Percentiles rank a stretch among this genome's conserved stretches.
Conservation (phyloP, 1,140 invertebrate genomes). For the Zaprionus ghesquierei region DNA sequence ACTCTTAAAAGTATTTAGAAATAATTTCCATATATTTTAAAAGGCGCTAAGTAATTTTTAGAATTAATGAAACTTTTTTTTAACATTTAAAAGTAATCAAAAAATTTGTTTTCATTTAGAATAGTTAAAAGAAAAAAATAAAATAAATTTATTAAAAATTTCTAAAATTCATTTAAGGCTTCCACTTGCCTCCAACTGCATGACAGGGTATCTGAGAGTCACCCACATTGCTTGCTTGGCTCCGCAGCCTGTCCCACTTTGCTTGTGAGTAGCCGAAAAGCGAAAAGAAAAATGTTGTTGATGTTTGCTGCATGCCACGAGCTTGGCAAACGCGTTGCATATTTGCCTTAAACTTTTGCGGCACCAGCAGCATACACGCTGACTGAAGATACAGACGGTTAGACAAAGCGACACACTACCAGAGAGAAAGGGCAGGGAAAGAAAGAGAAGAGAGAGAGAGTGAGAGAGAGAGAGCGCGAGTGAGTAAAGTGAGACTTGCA, state of each 20-base stretch:
- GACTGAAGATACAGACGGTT: constrained; percentile 15
- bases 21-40: not conserved
- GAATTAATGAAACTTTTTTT: too few relatives aligned
- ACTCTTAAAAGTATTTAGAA: not conserved
- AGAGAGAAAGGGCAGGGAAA: constrained; percentile 23
- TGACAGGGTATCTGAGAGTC: constrained; percentile 24
- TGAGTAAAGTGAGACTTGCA: constrained; percentile 8
- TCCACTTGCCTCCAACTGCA: not conserved
- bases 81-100: too few relatives aligned
- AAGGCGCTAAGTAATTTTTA: too few relatives aligned
- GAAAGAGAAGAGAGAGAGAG: not conserved
- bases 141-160: not conserved
- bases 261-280: constrained; percentile 2
- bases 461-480: not conserved
- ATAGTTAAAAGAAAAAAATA: too few relatives aligned
- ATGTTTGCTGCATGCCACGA: constrained; percentile 72
- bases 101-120: too few relatives aligned
- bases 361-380: constrained; percentile 44
- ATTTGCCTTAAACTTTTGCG: constrained; percentile 76
- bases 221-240: not conserved
- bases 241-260: not conserved
- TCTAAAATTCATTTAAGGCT: too few relatives aligned
- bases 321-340: constrained; percentile 63
- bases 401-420: constrained; percentile 12
- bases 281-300: constrained; percentile 54